Base-by-base conservation (phyloP, 2,888 invertebrate species). In the Oscheius onirici region DNA sequence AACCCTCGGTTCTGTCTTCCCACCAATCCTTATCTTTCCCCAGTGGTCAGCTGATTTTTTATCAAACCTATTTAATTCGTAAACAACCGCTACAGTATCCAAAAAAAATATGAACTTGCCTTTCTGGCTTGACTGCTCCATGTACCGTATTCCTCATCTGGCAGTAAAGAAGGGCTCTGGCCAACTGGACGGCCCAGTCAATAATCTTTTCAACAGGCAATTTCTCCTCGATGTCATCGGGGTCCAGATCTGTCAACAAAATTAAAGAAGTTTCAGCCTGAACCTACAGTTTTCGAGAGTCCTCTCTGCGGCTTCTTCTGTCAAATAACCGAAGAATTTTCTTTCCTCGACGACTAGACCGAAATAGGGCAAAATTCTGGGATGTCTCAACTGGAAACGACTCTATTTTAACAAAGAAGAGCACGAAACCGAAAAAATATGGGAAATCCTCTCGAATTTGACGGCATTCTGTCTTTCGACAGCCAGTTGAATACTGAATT, bases 261-360 rank as follows among this genome's bases (percentile, higher is more conserved):
- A 34, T 34, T 8, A 34, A 34, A 3, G 3, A 34, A 8, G 34
- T 34, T 34, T 8, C 8, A 26, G 17, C 3, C 6, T 3, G 11
- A 41, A 41, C n/a, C 5, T 55, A 55, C 55, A 55, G n/a, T 5
- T n/a, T 20, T 58, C 58, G 6, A 58, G 13, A n/a, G 58, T 55
- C n/a, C 28, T 55, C 3, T 24, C 26, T 10, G 55, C 24, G 41
- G 41, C 58, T 11, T 40, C 11, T 43, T 58, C 58, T 17, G 17
- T 41, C 17, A 58, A 13, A 41, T 20, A 58, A 1, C 58, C 58
- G 10, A 41, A 11, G 24, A 22, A 40, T 41, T 17, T 58, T 8
- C 20, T 5, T 1, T 58, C 58, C 13, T 43, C 43, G 10, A 41
- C 41, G 2, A 58, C 58, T 2, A 58, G 40, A 8, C 41, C 41